phyloP scores from a whole-genome alignment of 2,113 vertebrate genomes.

The Chaenocephalus aceratus region DNA sequence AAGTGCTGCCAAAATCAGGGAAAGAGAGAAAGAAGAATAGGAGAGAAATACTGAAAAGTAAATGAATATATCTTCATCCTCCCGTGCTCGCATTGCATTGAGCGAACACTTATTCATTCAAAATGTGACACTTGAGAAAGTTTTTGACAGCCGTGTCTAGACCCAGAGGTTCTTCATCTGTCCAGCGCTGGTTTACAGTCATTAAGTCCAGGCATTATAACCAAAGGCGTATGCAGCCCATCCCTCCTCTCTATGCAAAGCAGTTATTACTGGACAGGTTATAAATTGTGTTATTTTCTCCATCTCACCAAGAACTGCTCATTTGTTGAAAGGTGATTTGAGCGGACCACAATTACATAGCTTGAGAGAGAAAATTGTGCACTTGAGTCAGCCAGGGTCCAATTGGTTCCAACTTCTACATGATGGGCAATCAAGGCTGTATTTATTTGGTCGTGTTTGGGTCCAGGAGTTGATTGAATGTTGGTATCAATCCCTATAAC shows the following conservation, averaged over 20 bases:
- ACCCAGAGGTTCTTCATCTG: slow-evolving; percentile 49
- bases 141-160: slow-evolving; percentile 62
- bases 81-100: slow-evolving; percentile 43
- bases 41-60: slow-evolving; percentile 56
- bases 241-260: slow-evolving; percentile 67
- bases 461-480: slow-evolving; percentile 68
- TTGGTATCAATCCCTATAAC: slow-evolving; percentile 54
- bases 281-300: slow-evolving; percentile 73
- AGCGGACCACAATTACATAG: slow-evolving; percentile 65
- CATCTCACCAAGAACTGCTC: slow-evolving; percentile 67
- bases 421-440: slow-evolving; percentile 70
- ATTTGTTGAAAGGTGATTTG: slow-evolving; percentile 72
- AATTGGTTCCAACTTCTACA: slow-evolving; percentile 73
- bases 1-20: slow-evolving; percentile 76
- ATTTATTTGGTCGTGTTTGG: slow-evolving; percentile 71
- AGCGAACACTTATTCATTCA: slow-evolving; percentile 62
- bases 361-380: slow-evolving; percentile 66
- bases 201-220: slow-evolving; percentile 58
- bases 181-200: slow-evolving; percentile 48
- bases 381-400: slow-evolving; percentile 67
- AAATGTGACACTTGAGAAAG: slow-evolving; percentile 63
- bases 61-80: slow-evolving; percentile 73
- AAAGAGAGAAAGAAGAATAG: slow-evolving; percentile 49
- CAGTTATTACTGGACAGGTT: slow-evolving; percentile 73
- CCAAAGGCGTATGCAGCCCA: slow-evolving; percentile 49